Percentiles rank a stretch among this genome's conserved stretches.
phyloP scores from a whole-genome alignment of 2,888 invertebrate genomes.

The Drosophila flavopinicola region DNA sequence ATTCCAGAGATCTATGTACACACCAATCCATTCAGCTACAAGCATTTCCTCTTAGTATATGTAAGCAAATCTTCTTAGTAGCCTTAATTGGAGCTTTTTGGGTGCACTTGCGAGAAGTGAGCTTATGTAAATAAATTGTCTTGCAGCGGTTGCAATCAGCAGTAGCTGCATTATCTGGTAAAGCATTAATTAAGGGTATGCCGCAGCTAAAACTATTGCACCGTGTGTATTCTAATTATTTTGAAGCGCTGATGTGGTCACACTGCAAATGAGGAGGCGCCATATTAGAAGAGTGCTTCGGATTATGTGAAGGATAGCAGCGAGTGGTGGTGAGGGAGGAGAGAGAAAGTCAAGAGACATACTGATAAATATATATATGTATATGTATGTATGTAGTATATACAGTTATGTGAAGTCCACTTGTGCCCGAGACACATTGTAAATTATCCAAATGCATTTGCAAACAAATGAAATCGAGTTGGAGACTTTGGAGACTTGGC shows the following conservation, averaged over 20 bases:
- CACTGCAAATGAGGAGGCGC: slow-evolving; percentile 36
- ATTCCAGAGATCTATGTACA: no score
- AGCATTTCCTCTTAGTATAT: no score
- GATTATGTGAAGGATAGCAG: no score
- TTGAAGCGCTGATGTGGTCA: slow-evolving; percentile 30
- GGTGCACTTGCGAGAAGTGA: no score
- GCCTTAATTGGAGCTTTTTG: no score
- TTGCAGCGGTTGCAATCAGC: slow-evolving; percentile 13
- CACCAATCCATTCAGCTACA: no score
- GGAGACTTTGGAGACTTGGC: slow-evolving; percentile 51
- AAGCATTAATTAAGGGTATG: slow-evolving; percentile 28
- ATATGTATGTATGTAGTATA: slow-evolving; percentile 12
- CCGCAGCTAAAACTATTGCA: background rate
- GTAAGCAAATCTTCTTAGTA: no score
- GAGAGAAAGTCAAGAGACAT: background rate
- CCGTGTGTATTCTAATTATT: slow-evolving; percentile 32
- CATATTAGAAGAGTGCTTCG: slow-evolving; percentile 3
- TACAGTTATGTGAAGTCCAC: slow-evolving; percentile 3
- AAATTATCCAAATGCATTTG: slow-evolving; percentile 47
- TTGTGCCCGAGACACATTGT: slow-evolving; percentile 10
- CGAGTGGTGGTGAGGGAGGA: background rate
- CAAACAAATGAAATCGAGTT: slow-evolving; percentile 44
- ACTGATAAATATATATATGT: background rate
- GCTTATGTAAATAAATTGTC: no score
- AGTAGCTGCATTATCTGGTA: slow-evolving; percentile 16